phyloP scores from a whole-genome alignment of 2,113 vertebrate species.

The Aptenodytes patagonicus region DNA sequence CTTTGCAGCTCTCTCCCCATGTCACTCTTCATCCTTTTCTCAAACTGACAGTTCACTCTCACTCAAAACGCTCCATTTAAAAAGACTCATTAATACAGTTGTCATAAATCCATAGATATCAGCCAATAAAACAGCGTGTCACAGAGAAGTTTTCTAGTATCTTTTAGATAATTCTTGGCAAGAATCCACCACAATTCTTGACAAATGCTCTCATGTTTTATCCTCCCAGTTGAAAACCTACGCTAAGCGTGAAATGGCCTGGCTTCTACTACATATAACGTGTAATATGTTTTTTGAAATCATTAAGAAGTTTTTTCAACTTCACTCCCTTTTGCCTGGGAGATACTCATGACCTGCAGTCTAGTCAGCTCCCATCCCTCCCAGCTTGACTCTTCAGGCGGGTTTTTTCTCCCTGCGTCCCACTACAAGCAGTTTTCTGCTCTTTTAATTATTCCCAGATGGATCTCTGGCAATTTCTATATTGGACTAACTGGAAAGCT shows the following conservation, averaged over 20 bases:
- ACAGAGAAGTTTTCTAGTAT: neutral
- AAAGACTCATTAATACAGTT: neutral
- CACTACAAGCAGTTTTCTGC: neutral
- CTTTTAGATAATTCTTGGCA: neutral
- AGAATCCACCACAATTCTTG: neutral
- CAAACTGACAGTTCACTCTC: neutral
- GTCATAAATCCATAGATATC: neutral
- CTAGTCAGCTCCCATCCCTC: neutral
- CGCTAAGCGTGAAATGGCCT: neutral
- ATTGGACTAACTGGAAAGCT: neutral
- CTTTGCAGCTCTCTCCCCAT: neutral
- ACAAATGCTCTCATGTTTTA: neutral
- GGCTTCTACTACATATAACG: neutral
- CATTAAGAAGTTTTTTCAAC: neutral
- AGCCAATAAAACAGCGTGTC: neutral
- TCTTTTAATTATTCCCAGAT: neutral
- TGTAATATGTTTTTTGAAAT: neutral
- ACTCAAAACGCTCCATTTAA: neutral
- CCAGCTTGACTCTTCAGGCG: neutral
- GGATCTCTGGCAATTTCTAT: neutral
- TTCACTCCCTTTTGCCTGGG: neutral
- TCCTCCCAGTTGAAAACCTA: neutral
- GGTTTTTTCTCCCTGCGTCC: neutral
- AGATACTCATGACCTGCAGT: neutral
- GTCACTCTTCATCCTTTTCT: neutral